phyloP scores from a whole-genome alignment of 2,113 vertebrate genomes.

The Hyperoodon ampullatus region DNA sequence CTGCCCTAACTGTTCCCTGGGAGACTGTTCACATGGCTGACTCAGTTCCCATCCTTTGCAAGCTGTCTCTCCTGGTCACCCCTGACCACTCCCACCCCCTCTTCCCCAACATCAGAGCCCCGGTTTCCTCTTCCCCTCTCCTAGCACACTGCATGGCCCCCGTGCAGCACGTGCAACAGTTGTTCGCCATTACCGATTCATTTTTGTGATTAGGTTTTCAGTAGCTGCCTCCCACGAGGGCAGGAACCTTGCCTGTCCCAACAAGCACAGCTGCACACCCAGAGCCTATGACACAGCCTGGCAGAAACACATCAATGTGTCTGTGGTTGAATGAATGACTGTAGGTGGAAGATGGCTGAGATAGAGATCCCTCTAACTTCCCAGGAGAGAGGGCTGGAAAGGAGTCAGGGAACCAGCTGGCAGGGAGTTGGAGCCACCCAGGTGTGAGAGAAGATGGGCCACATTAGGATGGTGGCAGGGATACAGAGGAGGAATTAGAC shows the following conservation, averaged over 20 bases:
- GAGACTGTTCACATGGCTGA: not conserved
- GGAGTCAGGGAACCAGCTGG: not conserved
- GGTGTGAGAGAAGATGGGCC: not conserved
- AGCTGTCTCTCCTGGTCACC: not conserved
- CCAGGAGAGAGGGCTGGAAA: not conserved
- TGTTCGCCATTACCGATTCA: not conserved
- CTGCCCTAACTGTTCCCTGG: not conserved
- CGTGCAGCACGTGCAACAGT: fast-evolving
- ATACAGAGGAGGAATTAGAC: not conserved
- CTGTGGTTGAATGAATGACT: too few relatives aligned
- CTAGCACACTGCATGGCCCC: fast-evolving
- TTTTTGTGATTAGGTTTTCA: not conserved
- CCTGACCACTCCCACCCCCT: not conserved
- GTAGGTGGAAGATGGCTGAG: not conserved
- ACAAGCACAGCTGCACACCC: fast-evolving
- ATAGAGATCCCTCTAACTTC: not conserved
- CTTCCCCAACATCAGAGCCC: not conserved
- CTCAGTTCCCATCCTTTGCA: not conserved
- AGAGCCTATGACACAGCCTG: not conserved
- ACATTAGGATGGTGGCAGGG: not conserved
- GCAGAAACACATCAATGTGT: not conserved
- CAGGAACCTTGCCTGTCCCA: not conserved
- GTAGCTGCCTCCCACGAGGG: not conserved
- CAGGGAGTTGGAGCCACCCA: not conserved
- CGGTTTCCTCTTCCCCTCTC: not conserved